These are phyloP conservation scores for Acanthoscelides obtectus DNA, from an alignment of 2,888 invertebrate genomes.

Conservation along the genomic window DNA sequence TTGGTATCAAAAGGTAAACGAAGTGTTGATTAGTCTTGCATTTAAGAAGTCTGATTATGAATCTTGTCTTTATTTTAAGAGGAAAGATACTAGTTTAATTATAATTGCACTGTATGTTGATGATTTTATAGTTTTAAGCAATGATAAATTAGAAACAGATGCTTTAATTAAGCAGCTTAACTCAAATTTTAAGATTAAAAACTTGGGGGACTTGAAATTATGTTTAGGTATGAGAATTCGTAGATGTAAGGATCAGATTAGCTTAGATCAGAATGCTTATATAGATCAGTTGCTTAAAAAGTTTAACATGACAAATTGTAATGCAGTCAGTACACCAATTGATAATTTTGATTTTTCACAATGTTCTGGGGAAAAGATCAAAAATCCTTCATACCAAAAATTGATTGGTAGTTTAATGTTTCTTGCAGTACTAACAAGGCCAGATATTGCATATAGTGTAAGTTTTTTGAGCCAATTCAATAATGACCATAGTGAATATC, in stretches of 20 bases:
- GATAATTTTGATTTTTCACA: too few relatives aligned
- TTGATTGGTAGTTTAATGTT: slow-evolving; percentile 21
- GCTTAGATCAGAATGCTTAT: slow-evolving; percentile 19
- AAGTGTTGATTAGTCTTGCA: slow-evolving; percentile 4
- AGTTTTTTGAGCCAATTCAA: slow-evolving; percentile 24
- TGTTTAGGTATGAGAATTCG: slow-evolving; percentile 21
- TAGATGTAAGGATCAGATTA: slow-evolving; percentile 10
- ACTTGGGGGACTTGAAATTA: slow-evolving; percentile 11
- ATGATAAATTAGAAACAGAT: background rate
- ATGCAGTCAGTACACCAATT: slow-evolving; percentile 11
- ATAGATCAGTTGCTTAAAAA: slow-evolving; percentile 14
- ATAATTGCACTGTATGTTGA: background rate
- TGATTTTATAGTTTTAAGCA: background rate
- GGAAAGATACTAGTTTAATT: background rate
- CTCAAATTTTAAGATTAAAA: slow-evolving; percentile 18
- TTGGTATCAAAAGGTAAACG: slow-evolving; percentile 12
- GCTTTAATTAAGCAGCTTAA: slow-evolving; percentile 14
- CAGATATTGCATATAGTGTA: slow-evolving; percentile 25
- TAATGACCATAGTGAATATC: slow-evolving; percentile 14
- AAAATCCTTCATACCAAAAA: slow-evolving; percentile 16
- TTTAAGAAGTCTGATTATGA: background rate
- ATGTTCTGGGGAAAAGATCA: slow-evolving; percentile 2
- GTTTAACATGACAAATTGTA: slow-evolving; percentile 10
- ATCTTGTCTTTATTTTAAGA: background rate
- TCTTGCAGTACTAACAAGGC: slow-evolving; percentile 19